Evolutionary conservation across 2,797 vertebrate species (phyloP), one percentile per base, ranked within the genome.

Genomic region (Poliocrania exsul): DNA sequence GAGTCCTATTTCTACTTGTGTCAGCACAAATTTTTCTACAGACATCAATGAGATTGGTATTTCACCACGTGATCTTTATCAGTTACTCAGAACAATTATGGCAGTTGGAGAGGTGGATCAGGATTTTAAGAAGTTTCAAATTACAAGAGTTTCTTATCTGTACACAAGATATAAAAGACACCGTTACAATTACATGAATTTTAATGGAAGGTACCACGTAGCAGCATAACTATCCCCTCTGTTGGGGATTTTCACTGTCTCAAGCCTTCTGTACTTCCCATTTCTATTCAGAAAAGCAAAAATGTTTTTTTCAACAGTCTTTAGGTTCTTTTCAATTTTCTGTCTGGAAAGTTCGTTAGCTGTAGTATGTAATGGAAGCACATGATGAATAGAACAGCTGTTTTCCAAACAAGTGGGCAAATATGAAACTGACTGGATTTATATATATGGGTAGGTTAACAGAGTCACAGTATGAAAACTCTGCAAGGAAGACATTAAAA

Each of bases 11-110:
- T 90, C 66, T 73, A 37, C 67, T 90, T 72, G 50, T 81, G 62
- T 95, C 81, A 95, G 79, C 81, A 62, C 47, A 86, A 42, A 16
- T 60, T 77, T 94, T 94, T 81, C 71, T 29, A 7, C 64, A 56
- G 51, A 79, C 70, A 79, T 92, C 81, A 94, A 6, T 86, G 62
- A 67, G 81, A 29, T 62, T 81, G 75, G 74, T 69, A 90, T 95
- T 95, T 96, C 88, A 93, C 67, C 60, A 51, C 1, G 21, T 42
- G 79, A 90, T 78, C 80, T 86, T 94, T 92, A 88, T 92, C 83
- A 73, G 51, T 44, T 90, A 40, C 44, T 75, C 58, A 75, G 88
- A 86, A 60, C 49, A 93, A 82, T 92, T 86, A 73, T 12, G 50
- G 51, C 40, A 60, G 66, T 56, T 88, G 60, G 37, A 88, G 37